These are phyloP conservation scores for Melanchra persicariae DNA, from an alignment of 2,888 invertebrate species.

Conservation along the genomic window DNA sequence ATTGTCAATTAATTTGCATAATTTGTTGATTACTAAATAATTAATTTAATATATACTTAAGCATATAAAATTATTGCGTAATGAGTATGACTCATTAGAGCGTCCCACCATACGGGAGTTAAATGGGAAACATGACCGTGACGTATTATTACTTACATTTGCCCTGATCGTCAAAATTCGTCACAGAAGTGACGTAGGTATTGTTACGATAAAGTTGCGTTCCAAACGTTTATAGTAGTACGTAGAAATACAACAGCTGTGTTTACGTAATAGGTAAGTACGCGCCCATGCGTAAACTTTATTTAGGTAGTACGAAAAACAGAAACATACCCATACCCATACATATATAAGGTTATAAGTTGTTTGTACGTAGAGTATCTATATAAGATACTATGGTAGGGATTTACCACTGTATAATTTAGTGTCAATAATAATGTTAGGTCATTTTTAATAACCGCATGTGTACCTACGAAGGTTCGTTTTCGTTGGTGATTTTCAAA, in stretches of 20 bases:
- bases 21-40: too few relatives aligned
- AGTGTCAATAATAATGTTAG: not conserved
- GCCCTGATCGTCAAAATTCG: slow-evolving; percentile 3
- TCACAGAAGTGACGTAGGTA: slow-evolving; percentile 27
- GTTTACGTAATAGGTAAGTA: slow-evolving; percentile 21
- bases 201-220: not conserved
- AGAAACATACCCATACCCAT: slow-evolving; percentile 1
- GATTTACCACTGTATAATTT: not conserved
- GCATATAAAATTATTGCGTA: not conserved
- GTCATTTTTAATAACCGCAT: slow-evolving; percentile 12
- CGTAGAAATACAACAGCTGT: slow-evolving; percentile 34
- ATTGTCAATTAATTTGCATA: not conserved
- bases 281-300: slow-evolving; percentile 26
- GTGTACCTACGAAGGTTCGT: too few relatives aligned
- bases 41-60: not conserved
- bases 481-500: not conserved
- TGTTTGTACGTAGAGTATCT: not conserved
- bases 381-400: not conserved
- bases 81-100: not conserved
- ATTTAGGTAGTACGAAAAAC: not conserved
- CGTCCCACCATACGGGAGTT: not conserved
- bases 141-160: not conserved
- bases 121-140: not conserved
- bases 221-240: not conserved
- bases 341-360: not conserved